Percentiles rank a stretch among this genome's conserved stretches.
phyloP scores from a whole-genome alignment of 2,797 vertebrate genomes.

The Lepus townsendii region DNA sequence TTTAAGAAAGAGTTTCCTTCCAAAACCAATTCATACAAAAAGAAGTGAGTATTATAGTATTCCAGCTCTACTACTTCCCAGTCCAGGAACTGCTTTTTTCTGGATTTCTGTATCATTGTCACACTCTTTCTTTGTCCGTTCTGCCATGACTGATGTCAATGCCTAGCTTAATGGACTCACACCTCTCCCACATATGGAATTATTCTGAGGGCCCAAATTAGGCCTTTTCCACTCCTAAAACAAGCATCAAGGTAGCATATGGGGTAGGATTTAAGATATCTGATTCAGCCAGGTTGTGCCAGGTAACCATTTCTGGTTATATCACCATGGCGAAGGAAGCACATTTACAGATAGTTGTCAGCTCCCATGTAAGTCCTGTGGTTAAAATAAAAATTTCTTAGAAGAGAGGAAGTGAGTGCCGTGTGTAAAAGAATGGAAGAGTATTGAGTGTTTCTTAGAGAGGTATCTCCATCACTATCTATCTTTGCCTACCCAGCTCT shows the following conservation, averaged over 20 bases:
- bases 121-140: neutral
- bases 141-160: neutral
- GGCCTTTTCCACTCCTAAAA: neutral
- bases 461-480: neutral
- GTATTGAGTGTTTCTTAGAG: neutral
- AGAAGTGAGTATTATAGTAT: neutral
- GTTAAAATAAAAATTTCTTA: constrained; percentile 61
- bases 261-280: neutral
- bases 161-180: neutral
- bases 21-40: constrained; percentile 20
- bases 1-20: neutral
- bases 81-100: neutral
- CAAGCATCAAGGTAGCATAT: neutral
- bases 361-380: neutral
- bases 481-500: constrained; percentile 21
- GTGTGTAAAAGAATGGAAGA: constrained; percentile 15
- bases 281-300: neutral
- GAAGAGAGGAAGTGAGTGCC: neutral
- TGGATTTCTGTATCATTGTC: neutral
- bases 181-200: neutral
- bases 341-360: neutral
- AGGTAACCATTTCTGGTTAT: neutral
- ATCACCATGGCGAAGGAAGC: neutral
- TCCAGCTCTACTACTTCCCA: neutral
- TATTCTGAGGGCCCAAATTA: constrained; percentile 27